phyloP scores from a whole-genome alignment of 2,113 vertebrate genomes.

The Ochotona curzoniae region DNA sequence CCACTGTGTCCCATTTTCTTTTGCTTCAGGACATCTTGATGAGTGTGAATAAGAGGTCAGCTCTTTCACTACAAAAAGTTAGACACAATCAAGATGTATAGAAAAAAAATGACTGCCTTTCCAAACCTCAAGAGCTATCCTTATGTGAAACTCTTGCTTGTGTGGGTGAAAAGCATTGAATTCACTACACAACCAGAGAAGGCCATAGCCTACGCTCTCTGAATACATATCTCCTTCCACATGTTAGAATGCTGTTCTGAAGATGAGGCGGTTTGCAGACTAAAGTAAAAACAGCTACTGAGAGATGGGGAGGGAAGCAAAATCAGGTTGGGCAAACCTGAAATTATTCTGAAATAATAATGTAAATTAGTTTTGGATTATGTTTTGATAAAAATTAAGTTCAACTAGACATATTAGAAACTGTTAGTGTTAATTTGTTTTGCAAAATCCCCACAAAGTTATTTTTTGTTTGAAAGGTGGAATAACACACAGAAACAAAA shows the following conservation, averaged over 20 bases:
- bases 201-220: background rate
- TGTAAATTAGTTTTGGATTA: conserved; percentile 32
- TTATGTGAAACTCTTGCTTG: background rate
- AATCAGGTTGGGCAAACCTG: background rate
- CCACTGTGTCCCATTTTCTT: conserved; percentile 85
- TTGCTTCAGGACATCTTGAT: conserved; percentile 86
- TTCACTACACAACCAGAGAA: background rate
- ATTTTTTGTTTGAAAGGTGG: too few relatives aligned
- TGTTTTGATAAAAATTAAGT: conserved; percentile 34
- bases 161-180: background rate
- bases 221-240: background rate
- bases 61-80: conserved; percentile 80
- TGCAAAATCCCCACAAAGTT: conserved; percentile 46
- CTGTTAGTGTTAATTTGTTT: conserved; percentile 58
- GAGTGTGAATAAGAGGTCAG: conserved; percentile 68
- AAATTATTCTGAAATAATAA: conserved; percentile 41
- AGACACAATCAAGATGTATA: conserved; percentile 5
- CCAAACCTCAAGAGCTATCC: background rate
- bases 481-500: too few relatives aligned
- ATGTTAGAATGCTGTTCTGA: conserved; percentile 6
- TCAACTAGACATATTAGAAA: background rate
- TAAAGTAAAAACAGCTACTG: conserved; percentile 2
- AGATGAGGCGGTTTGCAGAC: conserved; percentile 4
- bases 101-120: background rate
- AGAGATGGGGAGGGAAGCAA: conserved; percentile 5